A percentile compares a stretch with the other conserved stretches of the same genome.
These are phyloP conservation scores for Tapirus indicus DNA, from an alignment of 2,797 vertebrate genomes.

Conservation along the genomic window DNA sequence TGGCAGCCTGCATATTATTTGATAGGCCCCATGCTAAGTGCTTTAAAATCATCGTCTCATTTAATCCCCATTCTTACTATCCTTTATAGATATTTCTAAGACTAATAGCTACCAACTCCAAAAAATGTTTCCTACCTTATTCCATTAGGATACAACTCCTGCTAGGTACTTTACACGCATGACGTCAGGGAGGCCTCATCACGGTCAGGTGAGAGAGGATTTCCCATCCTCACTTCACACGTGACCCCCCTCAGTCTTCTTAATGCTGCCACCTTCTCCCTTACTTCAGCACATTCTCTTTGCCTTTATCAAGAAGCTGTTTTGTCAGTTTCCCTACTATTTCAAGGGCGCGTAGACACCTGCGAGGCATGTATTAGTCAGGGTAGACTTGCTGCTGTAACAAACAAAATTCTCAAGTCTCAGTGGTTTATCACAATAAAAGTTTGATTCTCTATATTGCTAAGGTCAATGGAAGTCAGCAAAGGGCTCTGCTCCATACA, in stretches of 20 bases:
- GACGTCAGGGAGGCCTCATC: accelerated
- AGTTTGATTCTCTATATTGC: neutral
- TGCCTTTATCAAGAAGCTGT: neutral
- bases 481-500: neutral
- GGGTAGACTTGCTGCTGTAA: neutral
- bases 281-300: neutral
- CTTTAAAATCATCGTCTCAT: neutral
- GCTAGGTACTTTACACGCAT: neutral
- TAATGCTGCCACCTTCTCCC: neutral
- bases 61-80: neutral
- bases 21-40: neutral
- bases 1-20: neutral
- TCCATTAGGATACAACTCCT: neutral
- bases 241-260: neutral
- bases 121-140: neutral
- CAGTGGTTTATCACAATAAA: neutral
- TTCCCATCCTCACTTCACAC: neutral
- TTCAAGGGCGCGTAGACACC: neutral
- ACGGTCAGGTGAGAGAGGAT: neutral
- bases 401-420: neutral
- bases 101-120: neutral
- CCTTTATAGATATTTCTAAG: neutral
- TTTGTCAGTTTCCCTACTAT: neutral
- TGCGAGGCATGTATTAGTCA: accelerated
- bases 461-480: neutral